Conservation (phyloP, 2,797 vertebrate genomes). For the Graptemys geographica region DNA sequence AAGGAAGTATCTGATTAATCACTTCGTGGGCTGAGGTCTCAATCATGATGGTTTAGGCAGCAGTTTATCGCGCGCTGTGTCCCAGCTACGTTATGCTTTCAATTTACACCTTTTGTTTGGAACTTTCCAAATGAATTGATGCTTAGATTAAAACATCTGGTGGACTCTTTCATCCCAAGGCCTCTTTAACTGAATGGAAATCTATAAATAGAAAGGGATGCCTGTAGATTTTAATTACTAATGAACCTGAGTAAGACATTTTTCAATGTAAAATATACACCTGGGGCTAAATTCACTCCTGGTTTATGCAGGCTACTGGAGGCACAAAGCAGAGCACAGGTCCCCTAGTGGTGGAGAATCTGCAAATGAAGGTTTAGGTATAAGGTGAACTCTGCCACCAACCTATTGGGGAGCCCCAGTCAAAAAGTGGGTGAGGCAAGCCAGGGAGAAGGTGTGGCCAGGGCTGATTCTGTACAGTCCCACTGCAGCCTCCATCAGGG, state of each 20-base stretch:
- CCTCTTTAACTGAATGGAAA: neutral
- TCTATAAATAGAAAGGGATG: neutral
- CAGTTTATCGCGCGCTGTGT: neutral
- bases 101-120: slow-evolving; percentile 6
- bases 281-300: rapidly evolving
- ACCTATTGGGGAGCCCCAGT: neutral
- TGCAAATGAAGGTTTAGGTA: neutral
- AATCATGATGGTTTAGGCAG: neutral
- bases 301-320: neutral
- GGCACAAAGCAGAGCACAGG: neutral
- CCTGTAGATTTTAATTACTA: neutral
- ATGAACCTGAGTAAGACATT: neutral
- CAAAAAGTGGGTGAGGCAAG: neutral
- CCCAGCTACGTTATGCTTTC: neutral
- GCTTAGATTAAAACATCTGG: slow-evolving; percentile 2
- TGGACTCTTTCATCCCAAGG: neutral
- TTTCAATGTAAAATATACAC: neutral
- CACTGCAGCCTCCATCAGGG: neutral
- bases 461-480: neutral
- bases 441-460: neutral
- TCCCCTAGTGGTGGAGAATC: neutral
- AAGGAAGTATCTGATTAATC: slow-evolving; percentile 64
- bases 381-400: neutral
- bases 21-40: slow-evolving; percentile 1
- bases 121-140: neutral